These are phyloP conservation scores for Pelochelys cantorii DNA, from an alignment of 2,797 vertebrate genomes.

Conservation along the genomic window DNA sequence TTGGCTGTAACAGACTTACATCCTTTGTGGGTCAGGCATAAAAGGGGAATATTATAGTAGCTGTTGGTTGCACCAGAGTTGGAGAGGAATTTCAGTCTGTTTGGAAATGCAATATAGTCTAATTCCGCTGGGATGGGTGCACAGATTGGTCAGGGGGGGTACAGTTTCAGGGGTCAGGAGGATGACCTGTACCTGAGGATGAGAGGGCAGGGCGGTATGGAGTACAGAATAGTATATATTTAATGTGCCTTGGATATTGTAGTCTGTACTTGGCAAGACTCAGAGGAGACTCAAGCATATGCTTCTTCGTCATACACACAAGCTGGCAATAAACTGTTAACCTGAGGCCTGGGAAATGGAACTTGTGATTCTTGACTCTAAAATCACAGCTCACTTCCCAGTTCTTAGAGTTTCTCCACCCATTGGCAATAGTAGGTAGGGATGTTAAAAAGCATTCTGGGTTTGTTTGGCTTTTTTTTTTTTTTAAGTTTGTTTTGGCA, in stretches of 20 bases:
- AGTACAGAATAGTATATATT: rapidly evolving
- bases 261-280: background rate
- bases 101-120: background rate
- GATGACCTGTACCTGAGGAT: rapidly evolving
- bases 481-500: too few species aligned
- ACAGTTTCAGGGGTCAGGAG: rapidly evolving
- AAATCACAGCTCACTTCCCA: background rate
- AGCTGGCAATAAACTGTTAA: rapidly evolving
- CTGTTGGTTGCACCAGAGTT: too few species aligned
- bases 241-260: background rate
- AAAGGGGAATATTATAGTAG: background rate
- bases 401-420: rapidly evolving
- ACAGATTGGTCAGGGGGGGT: background rate
- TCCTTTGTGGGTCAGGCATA: background rate
- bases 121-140: background rate
- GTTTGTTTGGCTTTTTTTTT: too few species aligned
- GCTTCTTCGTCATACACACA: rapidly evolving
- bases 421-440: rapidly evolving
- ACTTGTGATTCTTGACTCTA: background rate
- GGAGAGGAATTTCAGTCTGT: background rate
- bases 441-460: too few species aligned
- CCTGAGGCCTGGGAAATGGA: background rate
- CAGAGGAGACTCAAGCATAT: background rate
- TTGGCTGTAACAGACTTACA: background rate
- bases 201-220: background rate